These are phyloP conservation scores for Creontiades dilutus DNA, from an alignment of 2,888 invertebrate genomes.

Conservation along the genomic window DNA sequence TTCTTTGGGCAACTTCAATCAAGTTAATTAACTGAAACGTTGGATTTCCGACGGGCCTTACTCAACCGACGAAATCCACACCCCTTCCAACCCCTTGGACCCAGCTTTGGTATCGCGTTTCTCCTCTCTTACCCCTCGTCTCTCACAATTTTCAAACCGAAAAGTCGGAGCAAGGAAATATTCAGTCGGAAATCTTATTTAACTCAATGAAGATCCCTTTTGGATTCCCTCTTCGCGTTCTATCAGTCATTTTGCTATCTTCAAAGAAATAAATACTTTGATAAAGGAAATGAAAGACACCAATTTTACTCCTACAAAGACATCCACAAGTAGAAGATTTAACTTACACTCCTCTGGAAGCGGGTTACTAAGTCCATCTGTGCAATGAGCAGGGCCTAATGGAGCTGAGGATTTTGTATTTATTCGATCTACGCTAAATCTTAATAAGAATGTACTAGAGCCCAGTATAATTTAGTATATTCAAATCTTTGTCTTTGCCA, in stretches of 20 bases:
- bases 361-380: neutral
- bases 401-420: too few species aligned
- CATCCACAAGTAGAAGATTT: neutral
- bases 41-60: neutral
- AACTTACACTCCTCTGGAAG: neutral
- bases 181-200: constrained; percentile 28
- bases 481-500: too few species aligned
- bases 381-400: neutral
- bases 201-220: neutral
- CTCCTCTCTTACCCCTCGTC: neutral
- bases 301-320: neutral
- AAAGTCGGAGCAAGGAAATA: neutral
- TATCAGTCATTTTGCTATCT: neutral
- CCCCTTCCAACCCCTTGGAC: neutral
- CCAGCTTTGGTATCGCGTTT: neutral
- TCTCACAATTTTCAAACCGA: neutral
- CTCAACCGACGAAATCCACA: neutral
- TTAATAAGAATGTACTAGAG: too few species aligned
- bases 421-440: too few species aligned
- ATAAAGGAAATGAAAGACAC: neutral
- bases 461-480: too few species aligned
- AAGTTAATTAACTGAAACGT: constrained; percentile 11
- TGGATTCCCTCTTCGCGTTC: neutral
- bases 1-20: constrained; percentile 28
- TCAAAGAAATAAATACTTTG: neutral